A percentile compares a stretch with the other conserved stretches of the same genome.
Evolutionary conservation across 2,888 invertebrate genomes (phyloP).

Genomic region (Meghimatium bilineatum): DNA sequence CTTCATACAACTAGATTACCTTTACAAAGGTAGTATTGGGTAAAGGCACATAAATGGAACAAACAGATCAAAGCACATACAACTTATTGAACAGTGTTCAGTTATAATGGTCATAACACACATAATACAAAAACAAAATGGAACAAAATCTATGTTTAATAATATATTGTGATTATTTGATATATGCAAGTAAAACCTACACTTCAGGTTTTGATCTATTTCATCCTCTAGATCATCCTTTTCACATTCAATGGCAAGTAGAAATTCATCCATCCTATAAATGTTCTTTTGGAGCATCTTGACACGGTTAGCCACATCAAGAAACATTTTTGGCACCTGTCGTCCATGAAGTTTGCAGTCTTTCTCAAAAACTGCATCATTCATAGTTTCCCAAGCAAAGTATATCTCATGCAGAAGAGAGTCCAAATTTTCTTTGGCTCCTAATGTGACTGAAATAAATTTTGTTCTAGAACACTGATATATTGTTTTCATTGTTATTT

Average conservation of each 20-base stretch:
- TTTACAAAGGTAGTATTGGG: too few species aligned
- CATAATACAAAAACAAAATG: too few species aligned
- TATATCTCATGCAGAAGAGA: slow-evolving; percentile 25
- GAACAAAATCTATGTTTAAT: neutral
- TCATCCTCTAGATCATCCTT: slow-evolving; percentile 30
- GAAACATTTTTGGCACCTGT: slow-evolving; percentile 31
- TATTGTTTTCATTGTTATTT: slow-evolving; percentile 36
- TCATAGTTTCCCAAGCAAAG: slow-evolving; percentile 17
- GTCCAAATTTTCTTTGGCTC: neutral
- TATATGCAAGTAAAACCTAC: slow-evolving; percentile 21
- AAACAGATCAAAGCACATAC: neutral
- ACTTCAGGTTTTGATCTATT: slow-evolving; percentile 26
- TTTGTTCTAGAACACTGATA: slow-evolving; percentile 8
- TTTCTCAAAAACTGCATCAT: slow-evolving; percentile 37
- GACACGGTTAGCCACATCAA: neutral
- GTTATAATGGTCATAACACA: too few species aligned
- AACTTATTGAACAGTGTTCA: too few species aligned
- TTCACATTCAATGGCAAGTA: neutral
- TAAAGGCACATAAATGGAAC: too few species aligned
- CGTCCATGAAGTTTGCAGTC: slow-evolving; percentile 3
- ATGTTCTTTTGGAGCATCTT: slow-evolving; percentile 5
- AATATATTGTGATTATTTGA: neutral
- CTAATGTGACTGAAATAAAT: slow-evolving; percentile 18
- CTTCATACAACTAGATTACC: too few species aligned
- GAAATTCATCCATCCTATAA: slow-evolving; percentile 35